Evolutionary conservation across 1,140 invertebrate genomes (phyloP).

Genomic region (Drosophila nikananu): DNA sequence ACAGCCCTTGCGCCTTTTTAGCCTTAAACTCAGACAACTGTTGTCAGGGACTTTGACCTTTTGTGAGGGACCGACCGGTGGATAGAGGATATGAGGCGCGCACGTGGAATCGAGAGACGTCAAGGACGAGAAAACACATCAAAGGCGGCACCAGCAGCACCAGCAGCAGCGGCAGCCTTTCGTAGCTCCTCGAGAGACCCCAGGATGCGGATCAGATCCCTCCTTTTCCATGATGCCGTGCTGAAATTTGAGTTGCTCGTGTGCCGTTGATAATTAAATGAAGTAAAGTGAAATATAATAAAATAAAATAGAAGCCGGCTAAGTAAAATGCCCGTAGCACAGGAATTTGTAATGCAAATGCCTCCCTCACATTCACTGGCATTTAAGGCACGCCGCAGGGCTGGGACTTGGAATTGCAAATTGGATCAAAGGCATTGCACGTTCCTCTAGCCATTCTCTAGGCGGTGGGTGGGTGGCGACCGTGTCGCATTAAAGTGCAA

Average conservation of each 20-base stretch:
- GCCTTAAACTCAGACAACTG: conserved; percentile 36
- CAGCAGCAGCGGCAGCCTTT: not conserved
- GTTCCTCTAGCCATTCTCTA: conserved; percentile 46
- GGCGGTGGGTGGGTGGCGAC: not conserved
- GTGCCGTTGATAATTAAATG: conserved; percentile 41
- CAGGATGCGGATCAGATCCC: conserved; percentile 7
- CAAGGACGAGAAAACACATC: conserved; percentile 50
- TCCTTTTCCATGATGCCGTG: not conserved
- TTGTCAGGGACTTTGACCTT: conserved; percentile 68
- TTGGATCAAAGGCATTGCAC: conserved; percentile 73
- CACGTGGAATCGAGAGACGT: conserved; percentile 39
- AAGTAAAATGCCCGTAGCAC: conserved; percentile 6
- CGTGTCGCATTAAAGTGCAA: conserved; percentile 61
- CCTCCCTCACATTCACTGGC: conserved; percentile 27
- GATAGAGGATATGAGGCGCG: conserved; percentile 7
- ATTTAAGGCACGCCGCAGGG: conserved; percentile 57
- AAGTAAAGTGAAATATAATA: conserved; percentile 23
- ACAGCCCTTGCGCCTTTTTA: conserved; percentile 14
- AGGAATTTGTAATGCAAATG: conserved; percentile 57
- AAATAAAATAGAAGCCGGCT: conserved; percentile 15
- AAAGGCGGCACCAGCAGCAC: conserved; percentile 42
- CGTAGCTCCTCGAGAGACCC: conserved; percentile 16
- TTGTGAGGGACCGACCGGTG: conserved; percentile 6
- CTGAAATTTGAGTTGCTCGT: conserved; percentile 38
- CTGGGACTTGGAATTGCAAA: conserved; percentile 64